These are phyloP conservation scores for Pilophorus perplexus DNA, from an alignment of 2,888 invertebrate species.

Conservation along the genomic window DNA sequence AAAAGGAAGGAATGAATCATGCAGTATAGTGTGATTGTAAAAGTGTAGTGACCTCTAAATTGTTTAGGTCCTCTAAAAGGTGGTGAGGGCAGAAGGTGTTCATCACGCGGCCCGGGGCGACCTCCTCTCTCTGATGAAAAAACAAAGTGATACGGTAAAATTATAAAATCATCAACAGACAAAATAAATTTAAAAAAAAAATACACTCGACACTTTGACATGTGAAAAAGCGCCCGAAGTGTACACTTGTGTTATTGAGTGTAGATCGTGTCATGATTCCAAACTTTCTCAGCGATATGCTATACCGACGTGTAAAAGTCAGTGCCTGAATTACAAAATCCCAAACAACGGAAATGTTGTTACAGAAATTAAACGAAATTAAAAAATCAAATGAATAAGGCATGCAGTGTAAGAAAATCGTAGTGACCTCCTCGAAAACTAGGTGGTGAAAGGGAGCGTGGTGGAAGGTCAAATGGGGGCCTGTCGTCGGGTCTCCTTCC, in stretches of 20 bases:
- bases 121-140: slow-evolving; percentile 30
- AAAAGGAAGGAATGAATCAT: neutral
- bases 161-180: neutral
- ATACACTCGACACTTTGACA: neutral
- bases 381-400: no score
- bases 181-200: slow-evolving; percentile 15
- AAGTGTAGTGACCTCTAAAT: slow-evolving; percentile 34
- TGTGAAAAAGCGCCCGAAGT: no score
- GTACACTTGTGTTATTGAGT: no score
- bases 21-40: neutral
- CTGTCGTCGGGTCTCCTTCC: neutral
- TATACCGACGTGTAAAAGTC: no score
- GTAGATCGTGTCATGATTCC: no score
- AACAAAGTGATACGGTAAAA: slow-evolving; percentile 17
- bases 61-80: neutral
- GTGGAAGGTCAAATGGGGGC: neutral
- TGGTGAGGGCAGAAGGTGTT: neutral
- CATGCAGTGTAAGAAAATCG: no score
- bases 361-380: no score
- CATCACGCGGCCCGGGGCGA: slow-evolving; percentile 17
- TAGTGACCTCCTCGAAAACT: neutral
- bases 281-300: no score
- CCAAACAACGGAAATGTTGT: no score
- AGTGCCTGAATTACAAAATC: no score
- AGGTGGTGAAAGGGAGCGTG: no score